phyloP scores from a whole-genome alignment of 1,140 invertebrate genomes.

The Nephotettix cincticeps region DNA sequence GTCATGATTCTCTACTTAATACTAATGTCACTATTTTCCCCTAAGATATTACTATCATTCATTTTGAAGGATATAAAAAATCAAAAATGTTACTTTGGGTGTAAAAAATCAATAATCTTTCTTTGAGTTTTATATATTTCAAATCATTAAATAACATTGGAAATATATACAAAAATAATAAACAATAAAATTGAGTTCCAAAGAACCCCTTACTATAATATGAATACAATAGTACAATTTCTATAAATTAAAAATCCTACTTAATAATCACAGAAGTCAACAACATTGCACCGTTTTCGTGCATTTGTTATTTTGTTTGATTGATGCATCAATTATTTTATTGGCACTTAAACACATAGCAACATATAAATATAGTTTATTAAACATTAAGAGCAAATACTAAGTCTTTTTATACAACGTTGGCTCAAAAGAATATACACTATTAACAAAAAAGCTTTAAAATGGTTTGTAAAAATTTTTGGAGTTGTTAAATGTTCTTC shows the following conservation, averaged over 20 bases:
- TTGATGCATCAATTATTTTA: background rate
- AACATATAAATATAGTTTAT: background rate
- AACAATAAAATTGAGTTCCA: background rate
- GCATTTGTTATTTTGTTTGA: background rate
- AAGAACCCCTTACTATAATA: background rate
- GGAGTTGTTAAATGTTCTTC: background rate
- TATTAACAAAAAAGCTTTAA: slow-evolving; percentile 1
- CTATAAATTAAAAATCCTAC: slow-evolving; percentile 14
- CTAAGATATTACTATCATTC: too few species aligned
- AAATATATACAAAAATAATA: slow-evolving; percentile 16
- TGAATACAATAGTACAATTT: background rate
- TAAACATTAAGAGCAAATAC: background rate
- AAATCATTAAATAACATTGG: slow-evolving; percentile 13
- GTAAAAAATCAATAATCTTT: too few species aligned
- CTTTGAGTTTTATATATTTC: background rate
- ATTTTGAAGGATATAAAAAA: too few species aligned
- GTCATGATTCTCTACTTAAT: too few species aligned
- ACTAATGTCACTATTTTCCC: too few species aligned
- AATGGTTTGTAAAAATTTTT: background rate
- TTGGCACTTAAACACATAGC: slow-evolving; percentile 18
- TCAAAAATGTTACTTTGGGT: too few species aligned
- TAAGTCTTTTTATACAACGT: slow-evolving; percentile 4
- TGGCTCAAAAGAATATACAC: background rate
- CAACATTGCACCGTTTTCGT: background rate
- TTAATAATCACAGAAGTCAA: slow-evolving; percentile 17